Percentiles rank a stretch among this genome's conserved stretches.
Evolutionary conservation across 2,888 invertebrate species (phyloP).

Genomic region (Helicoverpa assulta): DNA sequence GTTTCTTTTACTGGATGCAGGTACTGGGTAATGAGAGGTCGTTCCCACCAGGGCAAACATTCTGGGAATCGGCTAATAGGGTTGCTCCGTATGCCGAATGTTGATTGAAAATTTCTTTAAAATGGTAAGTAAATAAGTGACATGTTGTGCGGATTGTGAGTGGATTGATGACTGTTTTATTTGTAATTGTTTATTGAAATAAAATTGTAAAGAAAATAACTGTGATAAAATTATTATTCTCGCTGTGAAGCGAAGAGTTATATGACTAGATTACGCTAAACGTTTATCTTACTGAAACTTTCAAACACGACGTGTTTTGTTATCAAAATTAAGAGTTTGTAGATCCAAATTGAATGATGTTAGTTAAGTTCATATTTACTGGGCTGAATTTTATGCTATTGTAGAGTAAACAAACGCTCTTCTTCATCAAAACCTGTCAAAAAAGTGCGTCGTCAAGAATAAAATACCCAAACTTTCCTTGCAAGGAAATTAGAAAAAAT

Average conservation of each 20-base stretch:
- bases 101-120: conserved; percentile 12
- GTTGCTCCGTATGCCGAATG: not conserved
- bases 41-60: conserved; percentile 31
- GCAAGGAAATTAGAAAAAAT: conserved; percentile 22
- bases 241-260: too few species aligned
- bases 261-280: too few species aligned
- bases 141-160: not conserved
- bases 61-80: conserved; percentile 24
- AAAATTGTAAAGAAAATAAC: too few species aligned
- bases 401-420: not conserved
- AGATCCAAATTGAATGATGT: too few species aligned
- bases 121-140: not conserved
- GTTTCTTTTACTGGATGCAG: conserved; percentile 70
- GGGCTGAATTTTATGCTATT: too few species aligned
- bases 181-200: not conserved
- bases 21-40: conserved; percentile 60
- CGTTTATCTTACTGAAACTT: too few species aligned
- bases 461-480: not conserved
- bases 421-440: not conserved
- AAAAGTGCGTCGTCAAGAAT: conserved; percentile 3
- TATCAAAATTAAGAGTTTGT: too few species aligned
- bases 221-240: too few species aligned
- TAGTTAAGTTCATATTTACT: too few species aligned
- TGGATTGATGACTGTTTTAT: not conserved
- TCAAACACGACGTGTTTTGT: too few species aligned